A percentile compares a stretch with the other conserved stretches of the same genome.
phyloP scores from a whole-genome alignment of 2,113 vertebrate species.

The Xenopus laevis region DNA sequence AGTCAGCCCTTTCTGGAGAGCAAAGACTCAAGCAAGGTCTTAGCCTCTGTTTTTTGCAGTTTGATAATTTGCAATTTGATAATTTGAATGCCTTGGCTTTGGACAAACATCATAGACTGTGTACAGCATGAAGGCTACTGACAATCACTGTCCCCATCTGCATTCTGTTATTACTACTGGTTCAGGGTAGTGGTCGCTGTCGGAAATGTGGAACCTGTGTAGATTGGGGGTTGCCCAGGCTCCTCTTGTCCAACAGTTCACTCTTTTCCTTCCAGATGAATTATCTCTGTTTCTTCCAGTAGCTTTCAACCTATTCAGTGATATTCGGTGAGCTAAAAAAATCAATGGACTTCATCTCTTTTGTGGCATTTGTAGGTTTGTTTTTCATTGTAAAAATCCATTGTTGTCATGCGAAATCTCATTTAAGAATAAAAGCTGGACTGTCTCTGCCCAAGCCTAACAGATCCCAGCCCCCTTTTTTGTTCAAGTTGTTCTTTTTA shows the following conservation, averaged over 20 bases:
- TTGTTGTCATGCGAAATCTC: constrained; percentile 55
- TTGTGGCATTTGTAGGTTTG: constrained; percentile 59
- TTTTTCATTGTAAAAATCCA: constrained; percentile 60
- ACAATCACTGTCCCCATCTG: too few relatives aligned
- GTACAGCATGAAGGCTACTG: too few relatives aligned
- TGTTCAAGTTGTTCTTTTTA: constrained; percentile 84
- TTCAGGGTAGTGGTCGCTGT: background rate
- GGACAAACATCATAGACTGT: too few relatives aligned
- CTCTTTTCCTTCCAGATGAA: constrained; percentile 10
- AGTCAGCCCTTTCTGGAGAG: too few relatives aligned
- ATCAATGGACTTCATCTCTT: constrained; percentile 53
- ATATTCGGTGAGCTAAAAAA: constrained; percentile 48
- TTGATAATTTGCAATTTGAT: too few relatives aligned
- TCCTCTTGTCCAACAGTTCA: background rate
- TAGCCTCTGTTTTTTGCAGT: too few relatives aligned
- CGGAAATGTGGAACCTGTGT: background rate
- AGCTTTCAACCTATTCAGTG: constrained; percentile 11
- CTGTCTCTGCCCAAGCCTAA: constrained; percentile 23
- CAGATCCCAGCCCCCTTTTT: constrained; percentile 60
- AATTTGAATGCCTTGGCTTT: too few relatives aligned
- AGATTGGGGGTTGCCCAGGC: background rate
- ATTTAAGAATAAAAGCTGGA: constrained; percentile 53
- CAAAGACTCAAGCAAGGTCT: too few relatives aligned
- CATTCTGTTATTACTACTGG: too few relatives aligned
- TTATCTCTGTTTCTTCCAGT: background rate